Percentiles rank a stretch among this genome's conserved stretches.
phyloP scores from a whole-genome alignment of 2,113 vertebrate species.

The Osmerus eperlanus region DNA sequence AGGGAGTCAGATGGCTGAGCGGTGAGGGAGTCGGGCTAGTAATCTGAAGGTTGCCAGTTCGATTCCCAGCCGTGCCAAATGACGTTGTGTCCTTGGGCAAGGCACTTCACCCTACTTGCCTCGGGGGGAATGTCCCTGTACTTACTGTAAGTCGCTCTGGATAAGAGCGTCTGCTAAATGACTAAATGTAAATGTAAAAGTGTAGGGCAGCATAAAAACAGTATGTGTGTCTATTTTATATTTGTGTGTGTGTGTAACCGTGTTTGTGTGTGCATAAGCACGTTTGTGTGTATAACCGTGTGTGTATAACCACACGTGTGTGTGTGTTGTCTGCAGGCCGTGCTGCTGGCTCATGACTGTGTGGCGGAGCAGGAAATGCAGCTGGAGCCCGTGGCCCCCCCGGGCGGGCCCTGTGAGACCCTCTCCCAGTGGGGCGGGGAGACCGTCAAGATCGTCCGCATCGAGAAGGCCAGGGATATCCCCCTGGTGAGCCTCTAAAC shows the following conservation, averaged over 20 bases:
- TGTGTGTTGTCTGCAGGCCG: conserved; percentile 66
- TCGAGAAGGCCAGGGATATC: conserved; percentile 93
- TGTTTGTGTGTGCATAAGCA: neutral
- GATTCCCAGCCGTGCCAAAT: too few relatives aligned
- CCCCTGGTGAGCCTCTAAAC: conserved; percentile 78
- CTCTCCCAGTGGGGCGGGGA: conserved; percentile 90
- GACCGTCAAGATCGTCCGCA: conserved; percentile 92
- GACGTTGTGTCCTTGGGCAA: too few relatives aligned
- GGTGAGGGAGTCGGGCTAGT: too few relatives aligned
- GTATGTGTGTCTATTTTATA: conserved; percentile 6
- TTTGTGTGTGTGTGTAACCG: neutral
- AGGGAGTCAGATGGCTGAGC: too few relatives aligned
- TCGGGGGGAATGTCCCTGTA: too few relatives aligned
- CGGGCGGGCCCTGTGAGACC: conserved; percentile 78
- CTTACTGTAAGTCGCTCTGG: too few relatives aligned
- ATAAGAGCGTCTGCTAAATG: too few relatives aligned
- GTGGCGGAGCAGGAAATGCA: conserved; percentile 94
- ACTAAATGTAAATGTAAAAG: too few relatives aligned
- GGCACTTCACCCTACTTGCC: too few relatives aligned
- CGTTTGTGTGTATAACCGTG: neutral
- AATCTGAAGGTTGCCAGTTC: too few relatives aligned
- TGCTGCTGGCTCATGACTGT: conserved; percentile 90
- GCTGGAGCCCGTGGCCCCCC: conserved; percentile 75
- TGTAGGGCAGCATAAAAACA: neutral
- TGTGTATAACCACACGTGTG: neutral